Evolutionary conservation across 2,888 invertebrate species (phyloP).

Genomic region (Cephonodes hylas): DNA sequence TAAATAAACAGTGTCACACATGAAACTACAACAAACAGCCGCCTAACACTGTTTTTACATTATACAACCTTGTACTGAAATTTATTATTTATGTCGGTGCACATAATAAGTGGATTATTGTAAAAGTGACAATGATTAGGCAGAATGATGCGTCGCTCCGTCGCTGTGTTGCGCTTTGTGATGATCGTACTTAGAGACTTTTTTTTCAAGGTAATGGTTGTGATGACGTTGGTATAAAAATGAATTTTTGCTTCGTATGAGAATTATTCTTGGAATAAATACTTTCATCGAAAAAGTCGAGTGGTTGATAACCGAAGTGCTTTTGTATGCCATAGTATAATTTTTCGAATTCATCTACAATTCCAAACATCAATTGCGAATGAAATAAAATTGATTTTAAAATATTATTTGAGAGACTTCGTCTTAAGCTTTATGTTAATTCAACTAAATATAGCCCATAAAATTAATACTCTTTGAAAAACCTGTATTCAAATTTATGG

Average conservation of each 20-base stretch:
- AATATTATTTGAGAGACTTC: no score
- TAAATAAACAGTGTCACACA: conserved; percentile 63
- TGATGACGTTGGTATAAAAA: background rate
- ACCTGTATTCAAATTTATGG: no score
- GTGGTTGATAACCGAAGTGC: no score
- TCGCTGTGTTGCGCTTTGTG: conserved; percentile 17
- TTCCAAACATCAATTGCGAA: no score
- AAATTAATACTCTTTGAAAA: no score
- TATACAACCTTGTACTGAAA: conserved; percentile 3
- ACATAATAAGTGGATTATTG: background rate
- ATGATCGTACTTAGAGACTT: conserved; percentile 28
- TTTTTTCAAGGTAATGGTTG: conserved; percentile 25
- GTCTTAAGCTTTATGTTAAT: no score
- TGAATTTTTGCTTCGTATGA: background rate
- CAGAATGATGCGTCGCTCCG: background rate
- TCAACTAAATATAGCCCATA: no score
- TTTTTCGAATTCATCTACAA: no score
- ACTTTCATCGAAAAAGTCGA: no score
- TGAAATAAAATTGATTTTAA: no score
- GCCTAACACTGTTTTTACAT: background rate
- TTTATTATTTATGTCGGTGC: background rate
- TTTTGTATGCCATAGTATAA: no score
- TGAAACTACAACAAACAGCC: conserved; percentile 30
- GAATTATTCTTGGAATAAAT: background rate
- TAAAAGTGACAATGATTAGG: background rate